phyloP scores from a whole-genome alignment of 2,113 vertebrate genomes.

The Apeltes quadracus region DNA sequence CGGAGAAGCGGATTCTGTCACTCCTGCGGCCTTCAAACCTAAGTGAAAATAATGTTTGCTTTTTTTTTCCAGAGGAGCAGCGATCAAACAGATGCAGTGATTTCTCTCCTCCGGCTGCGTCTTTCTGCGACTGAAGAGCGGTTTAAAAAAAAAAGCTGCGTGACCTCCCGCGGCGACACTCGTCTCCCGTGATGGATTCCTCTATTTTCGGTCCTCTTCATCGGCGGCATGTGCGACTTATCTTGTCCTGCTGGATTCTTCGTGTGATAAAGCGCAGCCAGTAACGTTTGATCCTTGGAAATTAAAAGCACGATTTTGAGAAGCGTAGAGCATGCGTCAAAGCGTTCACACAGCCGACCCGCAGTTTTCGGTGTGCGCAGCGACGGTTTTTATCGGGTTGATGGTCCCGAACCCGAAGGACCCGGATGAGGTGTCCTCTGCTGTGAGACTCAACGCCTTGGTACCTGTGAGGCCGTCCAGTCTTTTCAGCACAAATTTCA shows the following conservation, averaged over 20 bases:
- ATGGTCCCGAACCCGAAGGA: background rate
- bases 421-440: background rate
- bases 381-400: background rate
- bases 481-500: background rate
- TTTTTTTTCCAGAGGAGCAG: conserved; percentile 11
- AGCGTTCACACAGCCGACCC: conserved; percentile 7
- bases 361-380: background rate
- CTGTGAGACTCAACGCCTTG: background rate
- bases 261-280: conserved; percentile 42
- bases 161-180: conserved; percentile 66
- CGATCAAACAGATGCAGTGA: conserved; percentile 58
- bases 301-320: conserved; percentile 5
- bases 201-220: conserved; percentile 70
- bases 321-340: background rate
- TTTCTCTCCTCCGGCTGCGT: conserved; percentile 36
- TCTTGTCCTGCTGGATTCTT: conserved; percentile 38
- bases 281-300: conserved; percentile 22
- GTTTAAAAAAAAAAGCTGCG: conserved; percentile 43
- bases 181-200: conserved; percentile 56
- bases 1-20: conserved; percentile 39
- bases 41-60: conserved; percentile 49
- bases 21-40: conserved; percentile 27
- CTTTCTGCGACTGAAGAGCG: conserved; percentile 19
- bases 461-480: background rate
- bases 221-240: conserved; percentile 57